Evolutionary conservation across 2,797 vertebrate species (phyloP).

Genomic region (Anguilla anguilla): DNA sequence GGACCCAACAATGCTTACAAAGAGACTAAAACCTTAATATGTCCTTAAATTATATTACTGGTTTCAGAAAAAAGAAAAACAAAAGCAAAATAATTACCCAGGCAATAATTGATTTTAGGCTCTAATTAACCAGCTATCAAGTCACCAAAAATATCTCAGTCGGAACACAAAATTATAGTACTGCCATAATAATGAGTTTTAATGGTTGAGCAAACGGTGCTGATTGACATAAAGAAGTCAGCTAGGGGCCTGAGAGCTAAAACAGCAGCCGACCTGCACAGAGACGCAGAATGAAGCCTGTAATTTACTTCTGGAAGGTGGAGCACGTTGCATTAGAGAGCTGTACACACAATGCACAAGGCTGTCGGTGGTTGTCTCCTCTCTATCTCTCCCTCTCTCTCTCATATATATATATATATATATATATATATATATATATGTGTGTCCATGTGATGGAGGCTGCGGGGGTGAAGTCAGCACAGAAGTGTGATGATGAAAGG

Average conservation of each 20-base stretch:
- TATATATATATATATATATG: too few relatives aligned
- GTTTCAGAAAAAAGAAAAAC: neutral
- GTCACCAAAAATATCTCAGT: neutral
- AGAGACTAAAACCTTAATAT: neutral
- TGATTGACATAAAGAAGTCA: neutral
- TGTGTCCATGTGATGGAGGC: neutral
- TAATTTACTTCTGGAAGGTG: neutral
- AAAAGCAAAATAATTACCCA: neutral
- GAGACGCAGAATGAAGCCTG: neutral
- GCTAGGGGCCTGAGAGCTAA: neutral
- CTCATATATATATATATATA: neutral
- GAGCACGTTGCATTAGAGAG: neutral
- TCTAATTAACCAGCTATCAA: neutral
- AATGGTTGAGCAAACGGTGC: neutral
- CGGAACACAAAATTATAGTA: neutral
- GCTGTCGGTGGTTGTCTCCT: neutral
- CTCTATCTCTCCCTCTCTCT: neutral
- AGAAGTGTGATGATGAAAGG: conserved; percentile 23
- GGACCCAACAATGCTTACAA: neutral
- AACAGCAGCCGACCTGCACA: neutral
- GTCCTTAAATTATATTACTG: neutral
- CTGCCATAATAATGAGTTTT: neutral
- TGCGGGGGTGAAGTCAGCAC: conserved; percentile 6
- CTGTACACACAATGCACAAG: neutral
- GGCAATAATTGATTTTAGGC: neutral